Conservation (phyloP, 2,113 vertebrate genomes). For the Fulica atra region DNA sequence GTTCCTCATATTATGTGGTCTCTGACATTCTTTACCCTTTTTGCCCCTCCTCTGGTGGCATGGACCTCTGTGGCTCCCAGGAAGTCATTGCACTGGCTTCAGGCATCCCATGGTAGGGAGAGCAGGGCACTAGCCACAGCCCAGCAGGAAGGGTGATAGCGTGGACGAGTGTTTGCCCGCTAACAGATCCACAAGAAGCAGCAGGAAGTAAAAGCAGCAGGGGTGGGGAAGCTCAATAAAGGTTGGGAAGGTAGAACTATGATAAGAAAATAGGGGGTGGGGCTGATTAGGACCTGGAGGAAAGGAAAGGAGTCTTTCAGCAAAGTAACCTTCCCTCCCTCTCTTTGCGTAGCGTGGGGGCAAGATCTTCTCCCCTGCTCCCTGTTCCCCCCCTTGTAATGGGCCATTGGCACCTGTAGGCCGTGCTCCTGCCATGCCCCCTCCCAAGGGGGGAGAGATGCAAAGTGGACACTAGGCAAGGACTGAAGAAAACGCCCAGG, state of each 20-base stretch:
- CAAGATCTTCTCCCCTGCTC: background rate
- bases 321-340: background rate
- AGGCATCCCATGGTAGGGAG: too few species aligned
- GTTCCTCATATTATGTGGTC: too few species aligned
- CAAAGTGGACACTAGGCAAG: background rate
- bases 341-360: background rate
- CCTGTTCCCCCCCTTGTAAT: background rate
- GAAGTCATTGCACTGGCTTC: too few species aligned
- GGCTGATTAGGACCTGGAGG: background rate
- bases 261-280: background rate
- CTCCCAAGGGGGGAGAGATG: background rate
- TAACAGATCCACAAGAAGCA: background rate
- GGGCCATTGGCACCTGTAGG: accelerated
- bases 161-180: background rate
- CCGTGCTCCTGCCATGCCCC: background rate
- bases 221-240: background rate
- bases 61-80: too few species aligned
- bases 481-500: background rate
- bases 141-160: too few species aligned
- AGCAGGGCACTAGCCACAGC: too few species aligned
- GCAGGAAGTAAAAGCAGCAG: background rate
- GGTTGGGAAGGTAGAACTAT: background rate
- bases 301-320: background rate
- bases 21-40: too few species aligned
- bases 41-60: too few species aligned